Evolutionary conservation across 1,140 invertebrate genomes (phyloP).

Genomic region (Drosophila prosaltans): DNA sequence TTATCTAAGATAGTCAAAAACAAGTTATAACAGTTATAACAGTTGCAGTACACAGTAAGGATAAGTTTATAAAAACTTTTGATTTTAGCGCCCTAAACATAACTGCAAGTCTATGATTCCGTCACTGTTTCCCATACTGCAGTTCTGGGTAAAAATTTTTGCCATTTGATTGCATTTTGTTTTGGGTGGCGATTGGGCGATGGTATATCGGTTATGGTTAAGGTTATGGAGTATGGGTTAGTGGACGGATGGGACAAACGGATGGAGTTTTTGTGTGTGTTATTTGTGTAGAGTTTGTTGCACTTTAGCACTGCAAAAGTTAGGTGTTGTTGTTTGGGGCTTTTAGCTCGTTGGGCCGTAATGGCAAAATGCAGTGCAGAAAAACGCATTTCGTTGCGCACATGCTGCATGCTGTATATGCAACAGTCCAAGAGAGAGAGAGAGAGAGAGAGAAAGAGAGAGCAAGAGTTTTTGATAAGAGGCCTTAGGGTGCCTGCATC

Average conservation of each 20-base stretch:
- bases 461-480: conserved; percentile 21
- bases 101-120: neutral
- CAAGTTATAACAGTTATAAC: too few relatives aligned
- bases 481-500: conserved; percentile 64
- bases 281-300: conserved; percentile 71
- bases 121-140: conserved; percentile 45
- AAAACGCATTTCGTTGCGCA: conserved; percentile 62
- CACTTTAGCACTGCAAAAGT: conserved; percentile 59
- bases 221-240: neutral
- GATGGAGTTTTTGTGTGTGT: conserved; percentile 9
- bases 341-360: conserved; percentile 10
- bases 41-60: too few relatives aligned
- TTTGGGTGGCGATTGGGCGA: conserved; percentile 46
- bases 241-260: neutral
- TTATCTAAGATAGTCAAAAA: too few relatives aligned
- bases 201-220: neutral
- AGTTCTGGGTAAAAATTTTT: conserved; percentile 74
- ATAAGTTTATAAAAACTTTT: too few relatives aligned
- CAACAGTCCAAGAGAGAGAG: too few relatives aligned
- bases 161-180: conserved; percentile 78
- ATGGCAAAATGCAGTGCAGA: conserved; percentile 47
- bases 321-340: conserved; percentile 55
- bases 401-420: conserved; percentile 10
- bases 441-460: neutral
- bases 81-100: too few relatives aligned